These are phyloP conservation scores for Eilema griseolum DNA, from an alignment of 2,888 invertebrate genomes.

Conservation along the genomic window DNA sequence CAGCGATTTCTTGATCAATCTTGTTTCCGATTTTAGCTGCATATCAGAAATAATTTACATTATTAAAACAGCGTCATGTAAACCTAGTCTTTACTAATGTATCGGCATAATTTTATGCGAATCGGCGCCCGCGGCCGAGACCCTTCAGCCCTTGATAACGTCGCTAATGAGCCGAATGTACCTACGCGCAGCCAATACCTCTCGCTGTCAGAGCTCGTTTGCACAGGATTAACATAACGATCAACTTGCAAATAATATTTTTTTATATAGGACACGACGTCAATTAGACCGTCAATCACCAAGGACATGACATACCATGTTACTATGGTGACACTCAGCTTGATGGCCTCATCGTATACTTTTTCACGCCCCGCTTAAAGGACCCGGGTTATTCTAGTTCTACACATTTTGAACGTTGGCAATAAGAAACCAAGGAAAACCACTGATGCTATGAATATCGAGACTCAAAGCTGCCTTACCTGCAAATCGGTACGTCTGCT, in stretches of 20 bases:
- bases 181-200: constrained; percentile 17
- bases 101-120: constrained; percentile 61
- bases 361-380: too few species aligned
- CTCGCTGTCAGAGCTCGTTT: constrained; percentile 15
- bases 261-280: too few species aligned
- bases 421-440: neutral
- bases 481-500: too few species aligned
- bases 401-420: neutral
- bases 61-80: constrained; percentile 18
- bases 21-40: too few species aligned
- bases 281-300: too few species aligned
- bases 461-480: too few species aligned
- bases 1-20: too few species aligned
- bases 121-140: constrained; percentile 54
- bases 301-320: too few species aligned
- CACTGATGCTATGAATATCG: too few species aligned
- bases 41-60: neutral
- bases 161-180: constrained; percentile 65
- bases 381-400: too few species aligned
- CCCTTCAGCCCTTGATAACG: constrained; percentile 56
- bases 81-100: constrained; percentile 54
- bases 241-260: neutral
- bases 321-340: too few species aligned
- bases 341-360: too few species aligned
- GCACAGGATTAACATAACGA: constrained; percentile 19